These are phyloP conservation scores for Drosophila ficusphila DNA, from an alignment of 1,140 invertebrate species.

Conservation along the genomic window DNA sequence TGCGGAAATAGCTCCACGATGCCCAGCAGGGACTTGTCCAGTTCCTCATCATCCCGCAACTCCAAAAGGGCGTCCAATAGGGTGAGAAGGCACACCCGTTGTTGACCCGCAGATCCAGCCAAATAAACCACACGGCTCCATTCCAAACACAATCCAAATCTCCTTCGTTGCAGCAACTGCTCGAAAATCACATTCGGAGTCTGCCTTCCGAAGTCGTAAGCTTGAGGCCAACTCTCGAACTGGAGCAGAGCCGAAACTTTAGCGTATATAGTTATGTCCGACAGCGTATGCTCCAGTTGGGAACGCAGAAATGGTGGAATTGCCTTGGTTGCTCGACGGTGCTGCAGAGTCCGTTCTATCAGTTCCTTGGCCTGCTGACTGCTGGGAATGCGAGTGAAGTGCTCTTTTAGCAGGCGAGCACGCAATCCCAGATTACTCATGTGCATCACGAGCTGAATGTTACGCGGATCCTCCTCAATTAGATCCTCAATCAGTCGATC, in stretches of 20 bases:
- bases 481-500: constrained; percentile 52
- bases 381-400: constrained; percentile 75
- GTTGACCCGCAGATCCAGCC: constrained; percentile 79
- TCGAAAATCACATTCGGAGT: constrained; percentile 84
- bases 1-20: constrained; percentile 83
- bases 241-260: constrained; percentile 81
- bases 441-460: constrained; percentile 53
- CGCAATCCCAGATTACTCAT: constrained; percentile 72
- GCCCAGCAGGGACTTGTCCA: constrained; percentile 84
- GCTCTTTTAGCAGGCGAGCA: constrained; percentile 76
- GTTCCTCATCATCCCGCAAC: constrained; percentile 51
- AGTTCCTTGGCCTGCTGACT: constrained; percentile 70
- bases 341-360: constrained; percentile 69
- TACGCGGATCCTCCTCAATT: constrained; percentile 56
- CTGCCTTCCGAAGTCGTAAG: constrained; percentile 84
- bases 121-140: constrained; percentile 86
- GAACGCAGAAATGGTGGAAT: constrained; percentile 67
- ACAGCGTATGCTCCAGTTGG: constrained; percentile 79
- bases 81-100: constrained; percentile 51
- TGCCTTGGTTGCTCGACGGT: constrained; percentile 47
- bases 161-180: constrained; percentile 84
- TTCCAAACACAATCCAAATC: constrained; percentile 87
- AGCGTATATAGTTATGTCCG: constrained; percentile 85
- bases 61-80: constrained; percentile 60
- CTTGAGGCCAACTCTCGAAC: constrained; percentile 84